These are phyloP conservation scores for Anguilla rostrata DNA, from an alignment of 2,113 vertebrate genomes.

Conservation along the genomic window DNA sequence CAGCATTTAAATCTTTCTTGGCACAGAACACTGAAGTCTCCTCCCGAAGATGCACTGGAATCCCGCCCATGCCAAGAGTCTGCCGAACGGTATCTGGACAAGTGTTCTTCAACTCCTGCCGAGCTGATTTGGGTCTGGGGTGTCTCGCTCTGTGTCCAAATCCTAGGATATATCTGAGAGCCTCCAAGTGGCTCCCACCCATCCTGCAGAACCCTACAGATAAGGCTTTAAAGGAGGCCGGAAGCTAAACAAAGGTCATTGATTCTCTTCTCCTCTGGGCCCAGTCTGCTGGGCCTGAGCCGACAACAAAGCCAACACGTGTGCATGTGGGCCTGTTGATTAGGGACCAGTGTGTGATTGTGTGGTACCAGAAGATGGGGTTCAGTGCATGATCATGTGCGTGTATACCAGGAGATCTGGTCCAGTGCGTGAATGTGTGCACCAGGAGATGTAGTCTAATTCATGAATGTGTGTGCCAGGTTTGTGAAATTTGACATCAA, in stretches of 20 bases:
- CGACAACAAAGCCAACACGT: neutral
- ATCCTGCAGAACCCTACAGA: slow-evolving; percentile 19
- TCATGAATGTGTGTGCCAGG: too few relatives aligned
- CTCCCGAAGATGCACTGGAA: slow-evolving; percentile 23
- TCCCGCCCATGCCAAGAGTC: slow-evolving; percentile 43
- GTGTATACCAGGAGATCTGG: neutral
- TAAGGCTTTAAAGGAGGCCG: slow-evolving; percentile 35
- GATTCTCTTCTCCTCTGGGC: slow-evolving; percentile 5
- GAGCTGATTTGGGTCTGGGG: slow-evolving; percentile 31
- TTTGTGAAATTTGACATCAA: too few relatives aligned
- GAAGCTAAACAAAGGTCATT: slow-evolving; percentile 48
- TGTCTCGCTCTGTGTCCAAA: slow-evolving; percentile 25
- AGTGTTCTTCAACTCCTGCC: slow-evolving; percentile 41
- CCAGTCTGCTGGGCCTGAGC: neutral
- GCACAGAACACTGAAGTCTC: slow-evolving; percentile 22
- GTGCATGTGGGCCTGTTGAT: too few relatives aligned
- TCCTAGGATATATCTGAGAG: slow-evolving; percentile 12
- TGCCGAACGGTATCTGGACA: slow-evolving; percentile 27
- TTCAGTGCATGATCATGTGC: too few relatives aligned
- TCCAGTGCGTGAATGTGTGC: neutral
- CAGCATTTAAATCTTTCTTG: slow-evolving; percentile 29
- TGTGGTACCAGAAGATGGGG: too few relatives aligned
- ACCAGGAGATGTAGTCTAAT: too few relatives aligned
- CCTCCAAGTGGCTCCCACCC: neutral
- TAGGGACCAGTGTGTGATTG: too few relatives aligned